Conservation (phyloP, 2,113 vertebrate genomes). For the Rhinichthys klamathensis region DNA sequence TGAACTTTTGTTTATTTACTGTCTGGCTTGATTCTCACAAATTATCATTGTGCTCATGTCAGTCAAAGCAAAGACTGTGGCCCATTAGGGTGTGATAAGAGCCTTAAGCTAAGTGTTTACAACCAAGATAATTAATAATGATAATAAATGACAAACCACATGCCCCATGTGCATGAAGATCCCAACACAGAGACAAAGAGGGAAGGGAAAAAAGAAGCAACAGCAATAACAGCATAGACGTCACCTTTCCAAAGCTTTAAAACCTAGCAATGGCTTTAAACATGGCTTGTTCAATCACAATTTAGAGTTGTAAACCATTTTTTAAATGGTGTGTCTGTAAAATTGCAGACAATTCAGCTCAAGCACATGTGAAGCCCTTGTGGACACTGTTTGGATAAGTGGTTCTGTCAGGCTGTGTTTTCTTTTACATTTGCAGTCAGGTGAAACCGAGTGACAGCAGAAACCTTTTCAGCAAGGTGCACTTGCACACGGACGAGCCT, state of each 20-base stretch:
- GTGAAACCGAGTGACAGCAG: constrained; percentile 34
- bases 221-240: background rate
- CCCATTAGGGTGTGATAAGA: constrained; percentile 23
- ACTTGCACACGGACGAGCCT: constrained; percentile 17
- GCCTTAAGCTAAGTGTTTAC: constrained; percentile 41
- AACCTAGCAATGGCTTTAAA: background rate
- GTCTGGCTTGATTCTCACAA: background rate
- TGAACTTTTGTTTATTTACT: constrained; percentile 24
- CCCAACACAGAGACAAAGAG: constrained; percentile 15
- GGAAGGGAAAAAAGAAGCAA: background rate
- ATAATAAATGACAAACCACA: constrained; percentile 37
- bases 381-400: background rate
- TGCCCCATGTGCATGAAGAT: constrained; percentile 19
- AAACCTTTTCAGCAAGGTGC: constrained; percentile 14
- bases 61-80: constrained; percentile 13
- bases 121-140: constrained; percentile 33
- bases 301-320: background rate
- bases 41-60: background rate
- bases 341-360: background rate
- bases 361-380: background rate
- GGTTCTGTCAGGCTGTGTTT: background rate
- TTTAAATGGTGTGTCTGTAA: background rate
- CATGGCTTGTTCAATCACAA: background rate
- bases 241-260: background rate
- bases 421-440: constrained; percentile 14